Conservation (phyloP, 2,888 invertebrate genomes). For the Toxonevra muliebris region DNA sequence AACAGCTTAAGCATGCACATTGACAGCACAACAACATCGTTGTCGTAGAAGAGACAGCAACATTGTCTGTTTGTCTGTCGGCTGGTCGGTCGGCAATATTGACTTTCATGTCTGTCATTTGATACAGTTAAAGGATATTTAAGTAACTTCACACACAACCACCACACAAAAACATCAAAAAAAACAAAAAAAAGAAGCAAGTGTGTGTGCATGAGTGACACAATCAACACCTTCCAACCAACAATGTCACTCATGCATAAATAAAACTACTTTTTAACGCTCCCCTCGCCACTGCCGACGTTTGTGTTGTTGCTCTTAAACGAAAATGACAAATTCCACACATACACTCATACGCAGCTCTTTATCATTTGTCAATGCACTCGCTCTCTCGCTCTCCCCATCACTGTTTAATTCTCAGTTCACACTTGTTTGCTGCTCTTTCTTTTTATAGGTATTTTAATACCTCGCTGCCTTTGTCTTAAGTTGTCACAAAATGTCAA, state of each 20-base stretch:
- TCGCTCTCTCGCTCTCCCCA: no score
- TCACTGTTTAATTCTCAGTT: no score
- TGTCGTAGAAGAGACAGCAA: no score
- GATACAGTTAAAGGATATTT: constrained; percentile 59
- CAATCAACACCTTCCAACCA: constrained; percentile 54
- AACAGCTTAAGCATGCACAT: constrained; percentile 26
- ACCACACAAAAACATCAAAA: background rate
- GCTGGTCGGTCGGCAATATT: background rate
- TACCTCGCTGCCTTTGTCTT: constrained; percentile 28
- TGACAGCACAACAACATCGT: constrained; percentile 16
- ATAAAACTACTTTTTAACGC: constrained; percentile 17
- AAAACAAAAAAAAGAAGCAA: background rate
- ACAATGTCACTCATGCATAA: background rate
- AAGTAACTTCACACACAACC: constrained; percentile 34
- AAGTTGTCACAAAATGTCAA: constrained; percentile 33
- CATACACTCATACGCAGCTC: no score
- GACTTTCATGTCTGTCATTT: constrained; percentile 55
- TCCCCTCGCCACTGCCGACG: constrained; percentile 8
- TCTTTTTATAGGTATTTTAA: background rate
- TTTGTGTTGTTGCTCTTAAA: constrained; percentile 33
- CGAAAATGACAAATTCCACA: constrained; percentile 56
- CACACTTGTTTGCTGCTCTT: no score
- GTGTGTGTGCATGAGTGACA: constrained; percentile 45
- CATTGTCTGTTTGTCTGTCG: no score
- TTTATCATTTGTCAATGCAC: no score